These are phyloP conservation scores for Oxyruncus cristatus DNA, from an alignment of 2,113 vertebrate genomes.

Conservation along the genomic window DNA sequence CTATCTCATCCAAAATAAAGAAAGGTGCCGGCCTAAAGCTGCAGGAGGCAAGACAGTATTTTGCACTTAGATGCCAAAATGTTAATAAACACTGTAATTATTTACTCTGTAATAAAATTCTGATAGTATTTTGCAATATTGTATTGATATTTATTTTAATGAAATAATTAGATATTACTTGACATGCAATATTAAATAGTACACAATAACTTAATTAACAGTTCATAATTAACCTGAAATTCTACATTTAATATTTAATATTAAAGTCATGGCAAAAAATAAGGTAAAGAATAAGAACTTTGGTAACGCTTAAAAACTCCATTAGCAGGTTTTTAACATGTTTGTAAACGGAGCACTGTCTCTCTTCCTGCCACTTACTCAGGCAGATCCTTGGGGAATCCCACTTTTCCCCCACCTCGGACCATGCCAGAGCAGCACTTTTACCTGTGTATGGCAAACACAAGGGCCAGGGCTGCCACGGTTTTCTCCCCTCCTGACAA, in stretches of 20 bases:
- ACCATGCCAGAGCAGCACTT: accelerated
- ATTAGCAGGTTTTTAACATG: not conserved
- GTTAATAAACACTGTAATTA: not conserved
- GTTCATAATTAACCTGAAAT: not conserved
- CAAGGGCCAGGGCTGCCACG: slow-evolving; percentile 88
- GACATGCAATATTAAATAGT: not conserved
- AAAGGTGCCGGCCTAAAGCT: slow-evolving; percentile 94
- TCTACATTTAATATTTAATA: not conserved
- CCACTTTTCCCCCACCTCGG: not conserved
- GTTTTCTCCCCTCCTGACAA: slow-evolving; percentile 93
- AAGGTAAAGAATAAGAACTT: not conserved
- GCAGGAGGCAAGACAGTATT: not conserved
- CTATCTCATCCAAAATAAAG: slow-evolving; percentile 92
- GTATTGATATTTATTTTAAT: not conserved
- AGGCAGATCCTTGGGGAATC: not conserved
- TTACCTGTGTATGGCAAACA: slow-evolving; percentile 96
- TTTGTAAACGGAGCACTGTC: not conserved
- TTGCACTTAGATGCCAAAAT: not conserved
- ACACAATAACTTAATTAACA: not conserved
- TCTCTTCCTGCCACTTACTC: not conserved
- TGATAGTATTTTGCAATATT: not conserved
- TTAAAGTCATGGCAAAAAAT: not conserved
- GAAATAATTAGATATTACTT: not conserved
- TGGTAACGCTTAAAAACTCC: not conserved
- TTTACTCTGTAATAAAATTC: not conserved